A percentile compares a stretch with the other conserved stretches of the same genome.
These are phyloP conservation scores for Lepidostoma basale DNA, from an alignment of 1,140 invertebrate genomes.

Conservation along the genomic window DNA sequence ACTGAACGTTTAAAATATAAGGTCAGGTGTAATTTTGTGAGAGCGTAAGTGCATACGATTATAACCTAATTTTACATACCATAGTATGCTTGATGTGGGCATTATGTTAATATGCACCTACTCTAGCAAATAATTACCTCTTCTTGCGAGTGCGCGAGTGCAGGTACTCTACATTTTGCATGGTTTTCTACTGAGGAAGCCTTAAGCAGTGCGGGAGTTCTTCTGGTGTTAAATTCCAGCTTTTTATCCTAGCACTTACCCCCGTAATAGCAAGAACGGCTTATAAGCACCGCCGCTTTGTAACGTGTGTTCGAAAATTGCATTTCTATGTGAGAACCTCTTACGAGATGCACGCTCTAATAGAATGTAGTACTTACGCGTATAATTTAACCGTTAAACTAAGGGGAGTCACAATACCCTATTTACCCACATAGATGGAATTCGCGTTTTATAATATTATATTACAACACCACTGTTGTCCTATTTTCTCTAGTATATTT, in stretches of 20 bases:
- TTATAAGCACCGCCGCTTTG: background rate
- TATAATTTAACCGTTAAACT: slow-evolving; percentile 15
- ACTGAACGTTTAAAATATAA: no score
- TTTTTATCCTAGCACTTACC: slow-evolving; percentile 42
- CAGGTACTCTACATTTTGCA: no score
- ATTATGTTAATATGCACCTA: background rate
- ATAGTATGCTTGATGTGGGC: background rate
- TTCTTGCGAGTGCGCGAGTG: no score
- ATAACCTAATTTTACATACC: no score
- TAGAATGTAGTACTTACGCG: slow-evolving; percentile 9
- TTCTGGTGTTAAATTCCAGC: slow-evolving; percentile 34
- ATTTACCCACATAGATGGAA: no score
- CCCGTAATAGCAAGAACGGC: background rate
- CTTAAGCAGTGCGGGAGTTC: slow-evolving; percentile 34
- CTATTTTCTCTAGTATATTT: no score
- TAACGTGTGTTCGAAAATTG: slow-evolving; percentile 7
- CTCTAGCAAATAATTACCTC: background rate
- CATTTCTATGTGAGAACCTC: slow-evolving; percentile 19
- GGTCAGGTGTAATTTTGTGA: no score
- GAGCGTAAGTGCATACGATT: no score
- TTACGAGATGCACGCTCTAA: slow-evolving; percentile 7
- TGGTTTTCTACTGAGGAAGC: slow-evolving; percentile 7
- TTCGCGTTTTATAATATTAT: no score
- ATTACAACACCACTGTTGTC: no score
- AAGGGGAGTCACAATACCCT: background rate